Base-by-base conservation (phyloP, 2,888 invertebrate species). In the Lamproptera curius region DNA sequence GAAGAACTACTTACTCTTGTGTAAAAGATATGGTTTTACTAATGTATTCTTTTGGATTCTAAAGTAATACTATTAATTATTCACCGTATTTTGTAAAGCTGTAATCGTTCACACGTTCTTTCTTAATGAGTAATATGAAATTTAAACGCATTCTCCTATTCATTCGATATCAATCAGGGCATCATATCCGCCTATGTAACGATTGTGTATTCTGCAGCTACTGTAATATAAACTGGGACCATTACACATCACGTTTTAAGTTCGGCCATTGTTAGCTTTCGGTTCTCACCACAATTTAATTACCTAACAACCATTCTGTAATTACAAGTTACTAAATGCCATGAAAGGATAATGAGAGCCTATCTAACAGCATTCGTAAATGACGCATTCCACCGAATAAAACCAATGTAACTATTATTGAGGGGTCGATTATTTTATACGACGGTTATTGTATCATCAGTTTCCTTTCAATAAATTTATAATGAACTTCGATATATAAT, bases 281-380 rank as follows among this genome's bases (percentile, higher is more conserved):
- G 68, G 77, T 85, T 86, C 84, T 76, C 84, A 86, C 80, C 71
- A 67, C 66, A 74, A 73, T 73, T 77, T 82, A 82, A 85, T 83
- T 80, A 72, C 70, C 74, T 66, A 72, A 72, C 74, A 69, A 72
- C 74, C 60, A 72, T 80, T 71, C 69, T 67, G 66, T 81, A 81
- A 85, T 85, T 82, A 82, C 73, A 69, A 72, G 75, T 65, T 73
- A 69, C 67, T 72, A 73, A 77, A 79, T 66, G 76, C 73, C 72
- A 72, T 72, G 75, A 77, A 78, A 76, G 66, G 73, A 80, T 83
- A 82, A 83, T 84, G 61, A 78, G 67, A 62, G 69, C 62, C 67
- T 70, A 70, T 65, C 58, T 62, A 63, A 58, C 63, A 62, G 63
- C 62, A 67, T 66, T 64, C 68, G 61, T 67, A 67, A 76, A 75